Base-by-base conservation (phyloP, 2,888 invertebrate genomes). In the Elmis aenea region DNA sequence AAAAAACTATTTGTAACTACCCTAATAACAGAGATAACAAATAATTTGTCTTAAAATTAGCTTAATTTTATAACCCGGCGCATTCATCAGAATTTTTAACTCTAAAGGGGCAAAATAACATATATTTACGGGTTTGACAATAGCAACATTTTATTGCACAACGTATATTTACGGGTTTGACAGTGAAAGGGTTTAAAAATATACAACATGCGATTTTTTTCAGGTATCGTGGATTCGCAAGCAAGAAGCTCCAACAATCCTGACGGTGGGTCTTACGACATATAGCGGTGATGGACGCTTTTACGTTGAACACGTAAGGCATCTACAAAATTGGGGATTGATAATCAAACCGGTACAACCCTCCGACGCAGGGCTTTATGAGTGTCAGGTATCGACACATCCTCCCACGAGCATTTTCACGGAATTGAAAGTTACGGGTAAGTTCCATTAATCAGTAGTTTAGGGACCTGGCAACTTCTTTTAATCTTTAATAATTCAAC, bases 321-420 rank as follows among this genome's bases (percentile, higher is more conserved):
- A 78, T 55, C 72, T 77, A 41, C 77, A 77, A 6, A 78, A 78
- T 61, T 78, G 78, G 78, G 71, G 69, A 33, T 66, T 78, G 11
- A 73, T 77, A 44, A 83, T 85, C 57, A 79, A 81, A 57, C 79
- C 80, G 27, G 81, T 84, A 21, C 78, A 77, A 54, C 72, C 74
- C 44, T 73, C 79, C 12, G 85, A 85, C 58, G 79, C 77, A 24
- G 85, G 85, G 16, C 70, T 79, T 31, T 85, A 85, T 60, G 81
- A 85, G 74, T 85, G 85, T 68, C 85, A 85, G 75, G 81, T 85
- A 60, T 84, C 85, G 28, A 85, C 85, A 29, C 82, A 85, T 69
- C 85, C 85, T 10, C 83, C 85, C 12, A 76, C 81, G 51, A 83
- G 83, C 52, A 79, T 85, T 59, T 78, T 81, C 58, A 79, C 83